These are phyloP conservation scores for Cryptomyrus ogoouensis DNA, from an alignment of 2,113 vertebrate species.

Conservation along the genomic window DNA sequence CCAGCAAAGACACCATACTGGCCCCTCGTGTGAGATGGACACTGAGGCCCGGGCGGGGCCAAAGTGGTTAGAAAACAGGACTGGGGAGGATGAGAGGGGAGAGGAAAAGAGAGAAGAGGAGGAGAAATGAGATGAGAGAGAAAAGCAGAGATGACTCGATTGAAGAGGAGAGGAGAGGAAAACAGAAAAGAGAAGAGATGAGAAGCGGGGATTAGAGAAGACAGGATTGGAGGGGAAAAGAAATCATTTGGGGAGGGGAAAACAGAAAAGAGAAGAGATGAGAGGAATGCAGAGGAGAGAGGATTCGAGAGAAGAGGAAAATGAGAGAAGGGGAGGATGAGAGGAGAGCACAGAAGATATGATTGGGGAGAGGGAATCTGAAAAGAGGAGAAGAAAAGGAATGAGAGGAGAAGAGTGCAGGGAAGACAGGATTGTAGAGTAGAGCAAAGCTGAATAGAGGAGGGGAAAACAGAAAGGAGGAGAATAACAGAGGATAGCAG, in stretches of 20 bases:
- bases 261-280: not conserved
- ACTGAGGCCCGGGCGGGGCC: not conserved
- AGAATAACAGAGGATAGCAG: not conserved
- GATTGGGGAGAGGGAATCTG: not conserved
- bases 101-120: not conserved
- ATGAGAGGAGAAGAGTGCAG: not conserved
- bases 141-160: not conserved
- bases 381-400: not conserved
- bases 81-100: not conserved
- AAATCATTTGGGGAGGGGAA: not conserved
- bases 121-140: not conserved
- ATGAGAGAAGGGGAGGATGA: not conserved
- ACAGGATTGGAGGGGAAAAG: not conserved
- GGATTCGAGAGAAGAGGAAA: not conserved
- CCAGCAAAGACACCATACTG: not conserved
- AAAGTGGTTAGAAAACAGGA: not conserved
- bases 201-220: not conserved
- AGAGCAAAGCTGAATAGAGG: not conserved
- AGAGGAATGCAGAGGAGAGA: not conserved
- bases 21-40: not conserved
- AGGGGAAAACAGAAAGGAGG: not conserved
- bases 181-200: not conserved
- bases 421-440: not conserved
- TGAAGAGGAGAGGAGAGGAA: not conserved
- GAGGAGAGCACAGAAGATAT: not conserved